phyloP scores from a whole-genome alignment of 2,113 vertebrate genomes.

The Lampris incognitus region DNA sequence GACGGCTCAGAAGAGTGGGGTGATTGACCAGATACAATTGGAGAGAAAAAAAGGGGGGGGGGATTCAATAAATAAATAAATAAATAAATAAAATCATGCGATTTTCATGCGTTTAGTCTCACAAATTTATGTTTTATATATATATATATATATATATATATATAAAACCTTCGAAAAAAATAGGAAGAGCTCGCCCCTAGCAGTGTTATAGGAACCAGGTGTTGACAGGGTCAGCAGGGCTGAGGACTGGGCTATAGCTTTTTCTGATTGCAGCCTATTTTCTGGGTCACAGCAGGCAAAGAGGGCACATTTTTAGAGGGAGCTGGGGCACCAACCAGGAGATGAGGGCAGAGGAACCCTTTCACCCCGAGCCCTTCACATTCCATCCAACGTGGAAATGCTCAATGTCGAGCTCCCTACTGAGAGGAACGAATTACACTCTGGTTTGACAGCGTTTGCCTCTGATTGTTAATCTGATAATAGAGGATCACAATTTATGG shows the following conservation, averaged over 20 bases:
- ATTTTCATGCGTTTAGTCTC: neutral
- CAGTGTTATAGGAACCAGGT: slow-evolving; percentile 74
- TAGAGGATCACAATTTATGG: neutral
- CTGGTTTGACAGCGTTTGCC: neutral
- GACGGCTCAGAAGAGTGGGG: no score
- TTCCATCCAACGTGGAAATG: slow-evolving; percentile 33
- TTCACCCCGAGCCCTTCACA: slow-evolving; percentile 21
- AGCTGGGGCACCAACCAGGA: slow-evolving; percentile 39
- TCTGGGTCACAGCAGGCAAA: slow-evolving; percentile 71
- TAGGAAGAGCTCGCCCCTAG: slow-evolving; percentile 19
- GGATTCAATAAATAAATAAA: no score
- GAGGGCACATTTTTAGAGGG: slow-evolving; percentile 61
- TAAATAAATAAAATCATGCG: neutral
- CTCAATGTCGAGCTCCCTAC: neutral
- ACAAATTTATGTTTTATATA: neutral
- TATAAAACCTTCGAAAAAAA: slow-evolving; percentile 14
- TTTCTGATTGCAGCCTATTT: slow-evolving; percentile 72
- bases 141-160: no score
- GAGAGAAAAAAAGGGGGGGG: no score
- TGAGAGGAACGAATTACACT: slow-evolving; percentile 36
- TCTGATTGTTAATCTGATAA: slow-evolving; percentile 19
- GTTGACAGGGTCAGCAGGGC: slow-evolving; percentile 50
- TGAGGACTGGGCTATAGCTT: slow-evolving; percentile 47
- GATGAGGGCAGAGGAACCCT: slow-evolving; percentile 28
- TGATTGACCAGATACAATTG: no score